Percentiles rank a stretch among this genome's conserved stretches.
Evolutionary conservation across 1,140 invertebrate species (phyloP).

Genomic region (Drosophila teissieri): DNA sequence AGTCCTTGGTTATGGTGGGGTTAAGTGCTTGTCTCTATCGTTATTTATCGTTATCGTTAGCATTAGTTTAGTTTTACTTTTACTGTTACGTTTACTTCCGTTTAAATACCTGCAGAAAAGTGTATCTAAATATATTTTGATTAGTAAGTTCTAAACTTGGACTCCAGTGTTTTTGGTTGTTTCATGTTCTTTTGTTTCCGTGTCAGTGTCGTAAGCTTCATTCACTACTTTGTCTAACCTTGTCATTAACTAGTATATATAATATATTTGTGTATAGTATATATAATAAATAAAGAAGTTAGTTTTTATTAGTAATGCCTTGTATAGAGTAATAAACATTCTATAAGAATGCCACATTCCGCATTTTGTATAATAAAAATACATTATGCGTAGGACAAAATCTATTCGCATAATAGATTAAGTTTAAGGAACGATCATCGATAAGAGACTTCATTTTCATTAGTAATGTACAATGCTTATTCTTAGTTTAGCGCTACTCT

Average conservation of each 20-base stretch:
- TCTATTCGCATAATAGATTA: constrained; percentile 56
- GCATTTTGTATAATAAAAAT: constrained; percentile 68
- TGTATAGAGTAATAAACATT: constrained; percentile 70
- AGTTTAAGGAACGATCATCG: constrained; percentile 82
- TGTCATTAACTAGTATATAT: constrained; percentile 72
- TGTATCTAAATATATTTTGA: constrained; percentile 84
- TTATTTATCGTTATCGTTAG: constrained; percentile 55
- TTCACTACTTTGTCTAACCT: constrained; percentile 75
- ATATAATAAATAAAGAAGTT: constrained; percentile 68
- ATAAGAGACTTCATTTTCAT: constrained; percentile 81
- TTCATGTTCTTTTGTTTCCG: constrained; percentile 54
- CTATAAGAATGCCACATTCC: constrained; percentile 67
- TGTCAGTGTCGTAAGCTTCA: constrained; percentile 75
- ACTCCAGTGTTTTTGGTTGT: constrained; percentile 76
- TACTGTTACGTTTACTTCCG: constrained; percentile 49
- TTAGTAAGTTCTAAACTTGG: constrained; percentile 83
- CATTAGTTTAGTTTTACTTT: constrained; percentile 45
- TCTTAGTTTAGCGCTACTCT: constrained; percentile 46
- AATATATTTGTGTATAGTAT: constrained; percentile 48
- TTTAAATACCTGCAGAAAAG: constrained; percentile 81
- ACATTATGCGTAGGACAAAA: constrained; percentile 68
- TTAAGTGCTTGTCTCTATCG: constrained; percentile 71
- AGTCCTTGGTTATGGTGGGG: constrained; percentile 81
- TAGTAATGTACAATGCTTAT: constrained; percentile 75
- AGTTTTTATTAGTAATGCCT: constrained; percentile 62